Percentiles rank a stretch among this genome's conserved stretches.
Evolutionary conservation across 1,140 invertebrate species (phyloP).

Genomic region (Drosophila truncata): DNA sequence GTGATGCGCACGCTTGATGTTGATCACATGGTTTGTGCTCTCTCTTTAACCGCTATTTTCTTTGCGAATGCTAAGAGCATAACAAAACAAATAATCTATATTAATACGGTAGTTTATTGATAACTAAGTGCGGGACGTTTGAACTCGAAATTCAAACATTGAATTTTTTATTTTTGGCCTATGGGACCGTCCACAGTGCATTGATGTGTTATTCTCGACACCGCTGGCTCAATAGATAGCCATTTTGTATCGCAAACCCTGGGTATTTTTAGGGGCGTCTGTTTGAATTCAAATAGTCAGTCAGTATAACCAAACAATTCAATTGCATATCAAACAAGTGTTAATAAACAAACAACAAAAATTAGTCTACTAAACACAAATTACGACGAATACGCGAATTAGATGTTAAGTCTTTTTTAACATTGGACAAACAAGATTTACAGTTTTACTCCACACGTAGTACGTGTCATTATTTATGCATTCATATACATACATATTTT

Average conservation of each 20-base stretch:
- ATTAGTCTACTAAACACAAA: background rate
- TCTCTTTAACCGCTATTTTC: too few relatives aligned
- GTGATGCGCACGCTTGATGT: too few relatives aligned
- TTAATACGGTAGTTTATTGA: too few relatives aligned
- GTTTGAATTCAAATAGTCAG: background rate
- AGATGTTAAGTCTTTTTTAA: background rate
- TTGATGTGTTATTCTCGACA: background rate
- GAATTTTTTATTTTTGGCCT: too few relatives aligned
- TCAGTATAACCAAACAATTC: background rate
- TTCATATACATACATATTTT: background rate
- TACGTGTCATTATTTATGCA: background rate
- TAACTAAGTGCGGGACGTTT: too few relatives aligned
- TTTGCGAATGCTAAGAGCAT: too few relatives aligned
- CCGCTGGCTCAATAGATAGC: background rate
- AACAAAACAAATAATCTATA: too few relatives aligned
- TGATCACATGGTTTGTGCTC: too few relatives aligned
- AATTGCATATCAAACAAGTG: background rate
- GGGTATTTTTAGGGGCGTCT: background rate
- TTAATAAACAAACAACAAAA: background rate
- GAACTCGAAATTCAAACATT: too few relatives aligned
- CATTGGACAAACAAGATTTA: constrained; percentile 1
- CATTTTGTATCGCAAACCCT: background rate
- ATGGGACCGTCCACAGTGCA: too few relatives aligned
- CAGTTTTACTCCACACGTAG: background rate
- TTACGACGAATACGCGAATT: background rate